Evolutionary conservation across 2,888 invertebrate genomes (phyloP).

Genomic region (Chromoteleia sp.): DNA sequence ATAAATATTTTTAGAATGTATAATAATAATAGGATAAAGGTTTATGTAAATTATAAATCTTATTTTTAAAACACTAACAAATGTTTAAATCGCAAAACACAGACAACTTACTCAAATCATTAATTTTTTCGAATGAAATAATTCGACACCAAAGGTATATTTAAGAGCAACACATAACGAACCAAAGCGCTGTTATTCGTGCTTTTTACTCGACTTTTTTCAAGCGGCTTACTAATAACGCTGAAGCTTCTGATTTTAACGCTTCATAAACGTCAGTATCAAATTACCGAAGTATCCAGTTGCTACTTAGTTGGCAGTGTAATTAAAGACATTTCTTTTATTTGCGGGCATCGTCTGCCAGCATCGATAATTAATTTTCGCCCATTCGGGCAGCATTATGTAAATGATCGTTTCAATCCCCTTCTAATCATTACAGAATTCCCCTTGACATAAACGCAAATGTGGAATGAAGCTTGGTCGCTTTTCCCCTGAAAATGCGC

Average conservation of each 20-base stretch:
- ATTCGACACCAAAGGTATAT: conserved; percentile 48
- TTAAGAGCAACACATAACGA: conserved; percentile 54
- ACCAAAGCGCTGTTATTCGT: conserved; percentile 37
- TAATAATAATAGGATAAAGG: not conserved
- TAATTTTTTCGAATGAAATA: conserved; percentile 35
- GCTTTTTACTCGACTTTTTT: conserved; percentile 55
- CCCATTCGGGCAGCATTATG: conserved; percentile 78
- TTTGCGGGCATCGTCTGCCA: conserved; percentile 75
- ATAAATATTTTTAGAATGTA: not conserved
- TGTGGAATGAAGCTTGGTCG: conserved; percentile 22
- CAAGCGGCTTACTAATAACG: conserved; percentile 51
- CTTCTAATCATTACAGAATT: conserved; percentile 74
- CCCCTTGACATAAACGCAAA: conserved; percentile 41
- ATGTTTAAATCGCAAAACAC: conserved; percentile 14
- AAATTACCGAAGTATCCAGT: conserved; percentile 57
- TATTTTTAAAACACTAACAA: not conserved
- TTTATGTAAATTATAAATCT: not conserved
- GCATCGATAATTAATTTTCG: conserved; percentile 79
- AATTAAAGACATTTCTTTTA: conserved; percentile 74
- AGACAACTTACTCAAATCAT: conserved; percentile 39
- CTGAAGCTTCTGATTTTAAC: conserved; percentile 64
- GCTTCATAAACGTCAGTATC: conserved; percentile 68
- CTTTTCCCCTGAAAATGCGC: conserved; percentile 38
- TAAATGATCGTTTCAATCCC: conserved; percentile 76
- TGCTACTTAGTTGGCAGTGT: conserved; percentile 62